These are phyloP conservation scores for Drosophila neotestacea DNA, from an alignment of 2,888 invertebrate genomes.

Conservation along the genomic window DNA sequence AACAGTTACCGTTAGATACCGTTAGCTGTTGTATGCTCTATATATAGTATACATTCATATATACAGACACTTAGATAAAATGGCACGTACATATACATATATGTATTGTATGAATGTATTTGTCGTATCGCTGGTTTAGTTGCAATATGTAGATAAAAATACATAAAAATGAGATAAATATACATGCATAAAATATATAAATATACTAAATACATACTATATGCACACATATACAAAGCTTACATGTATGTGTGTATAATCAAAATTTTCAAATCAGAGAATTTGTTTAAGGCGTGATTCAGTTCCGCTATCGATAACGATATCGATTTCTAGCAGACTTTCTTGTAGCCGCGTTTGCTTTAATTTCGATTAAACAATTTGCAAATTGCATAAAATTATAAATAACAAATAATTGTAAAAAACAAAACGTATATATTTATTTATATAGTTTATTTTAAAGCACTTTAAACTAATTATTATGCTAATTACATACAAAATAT, in stretches of 20 bases:
- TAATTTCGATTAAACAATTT: conserved; percentile 10
- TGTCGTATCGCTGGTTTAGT: conserved; percentile 72
- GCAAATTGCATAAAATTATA: conserved; percentile 7
- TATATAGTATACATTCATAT: conserved; percentile 15
- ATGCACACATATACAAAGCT: background rate
- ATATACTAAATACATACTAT: background rate
- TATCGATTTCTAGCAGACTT: background rate
- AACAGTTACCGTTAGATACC: conserved; percentile 13
- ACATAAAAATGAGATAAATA: conserved; percentile 18
- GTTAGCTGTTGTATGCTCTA: conserved; percentile 39
- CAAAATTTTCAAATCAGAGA: conserved; percentile 6
- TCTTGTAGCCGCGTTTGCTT: conserved; percentile 2
- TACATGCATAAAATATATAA: background rate
- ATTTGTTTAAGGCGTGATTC: background rate
- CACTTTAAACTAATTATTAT: conserved; percentile 71
- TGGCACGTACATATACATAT: conserved; percentile 15
- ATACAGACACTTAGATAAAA: conserved; percentile 18
- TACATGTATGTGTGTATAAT: conserved; percentile 5
- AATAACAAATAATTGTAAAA: conserved; percentile 27
- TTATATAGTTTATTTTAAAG: conserved; percentile 72
- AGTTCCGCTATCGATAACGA: conserved; percentile 4
- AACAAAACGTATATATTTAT: conserved; percentile 66
- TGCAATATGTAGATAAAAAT: conserved; percentile 74
- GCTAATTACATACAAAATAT: conserved; percentile 67
- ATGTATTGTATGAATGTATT: conserved; percentile 44